Conservation (phyloP, 1,140 invertebrate species). For the Phymastichus coffea region DNA sequence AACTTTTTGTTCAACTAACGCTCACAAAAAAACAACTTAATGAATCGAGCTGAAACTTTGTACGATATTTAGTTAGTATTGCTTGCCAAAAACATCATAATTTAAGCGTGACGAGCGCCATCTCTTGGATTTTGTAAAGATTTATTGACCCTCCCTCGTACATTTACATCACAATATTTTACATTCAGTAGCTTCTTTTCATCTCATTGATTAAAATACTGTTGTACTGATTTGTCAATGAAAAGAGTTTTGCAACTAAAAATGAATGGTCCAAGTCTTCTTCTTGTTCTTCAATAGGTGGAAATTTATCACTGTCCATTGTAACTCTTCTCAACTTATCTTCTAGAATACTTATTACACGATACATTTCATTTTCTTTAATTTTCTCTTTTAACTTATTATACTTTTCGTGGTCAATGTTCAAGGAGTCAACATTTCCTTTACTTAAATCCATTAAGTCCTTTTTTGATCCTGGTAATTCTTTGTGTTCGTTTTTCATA, state of each 20-base stretch:
- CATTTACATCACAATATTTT: no score
- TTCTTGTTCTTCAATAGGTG: background rate
- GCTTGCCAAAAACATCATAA: no score
- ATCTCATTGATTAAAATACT: constrained; percentile 14
- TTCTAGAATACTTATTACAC: constrained; percentile 45
- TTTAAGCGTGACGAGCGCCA: no score
- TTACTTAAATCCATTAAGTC: constrained; percentile 35
- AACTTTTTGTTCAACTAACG: no score
- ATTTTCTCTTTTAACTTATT: constrained; percentile 40
- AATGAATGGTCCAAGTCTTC: background rate
- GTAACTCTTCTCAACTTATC: constrained; percentile 38
- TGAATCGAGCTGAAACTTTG: no score
- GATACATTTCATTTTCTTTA: constrained; percentile 47
- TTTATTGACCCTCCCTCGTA: no score
- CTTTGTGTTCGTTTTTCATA: constrained; percentile 28
- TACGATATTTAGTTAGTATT: no score
- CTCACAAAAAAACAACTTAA: no score
- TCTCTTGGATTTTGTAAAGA: no score
- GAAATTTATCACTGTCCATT: background rate
- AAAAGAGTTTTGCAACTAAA: constrained; percentile 3
- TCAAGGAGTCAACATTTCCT: constrained; percentile 30
- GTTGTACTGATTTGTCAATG: constrained; percentile 5
- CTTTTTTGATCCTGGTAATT: constrained; percentile 36
- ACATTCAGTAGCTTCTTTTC: constrained; percentile 1
- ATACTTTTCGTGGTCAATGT: constrained; percentile 22